Conservation (phyloP, 1,140 invertebrate species). For the Pachypsylla venusta region DNA sequence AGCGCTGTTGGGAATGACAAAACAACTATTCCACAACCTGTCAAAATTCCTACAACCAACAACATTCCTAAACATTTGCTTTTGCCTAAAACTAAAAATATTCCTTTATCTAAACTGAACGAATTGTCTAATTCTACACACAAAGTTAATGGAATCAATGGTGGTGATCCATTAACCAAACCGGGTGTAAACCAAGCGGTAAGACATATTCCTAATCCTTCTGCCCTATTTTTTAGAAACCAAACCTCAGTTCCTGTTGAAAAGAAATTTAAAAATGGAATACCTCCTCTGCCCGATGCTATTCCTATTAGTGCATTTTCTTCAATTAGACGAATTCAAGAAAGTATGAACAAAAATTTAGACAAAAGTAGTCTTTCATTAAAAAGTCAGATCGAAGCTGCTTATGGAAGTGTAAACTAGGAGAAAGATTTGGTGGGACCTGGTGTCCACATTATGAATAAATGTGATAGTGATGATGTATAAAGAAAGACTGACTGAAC, state of each 20-base stretch:
- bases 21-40: not conserved
- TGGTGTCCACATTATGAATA: too few relatives aligned
- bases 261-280: conserved; percentile 4
- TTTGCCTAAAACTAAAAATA: conserved; percentile 12
- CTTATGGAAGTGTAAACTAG: too few relatives aligned
- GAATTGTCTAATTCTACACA: not conserved
- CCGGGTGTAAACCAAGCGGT: conserved; percentile 29
- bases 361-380: not conserved
- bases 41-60: conserved; percentile 15
- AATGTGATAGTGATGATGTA: too few relatives aligned
- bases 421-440: too few relatives aligned
- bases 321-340: not conserved
- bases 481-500: too few relatives aligned
- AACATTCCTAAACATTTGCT: conserved; percentile 12
- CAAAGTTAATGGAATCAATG: not conserved
- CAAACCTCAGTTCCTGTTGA: conserved; percentile 12
- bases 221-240: conserved; percentile 25
- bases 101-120: conserved; percentile 8
- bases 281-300: not conserved
- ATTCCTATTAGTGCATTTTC: conserved; percentile 1
- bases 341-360: not conserved
- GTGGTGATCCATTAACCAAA: conserved; percentile 17
- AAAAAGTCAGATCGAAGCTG: too few relatives aligned
- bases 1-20: not conserved
- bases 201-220: conserved; percentile 31